Conservation (phyloP, 2,888 invertebrate species). For the Acronicta alni region DNA sequence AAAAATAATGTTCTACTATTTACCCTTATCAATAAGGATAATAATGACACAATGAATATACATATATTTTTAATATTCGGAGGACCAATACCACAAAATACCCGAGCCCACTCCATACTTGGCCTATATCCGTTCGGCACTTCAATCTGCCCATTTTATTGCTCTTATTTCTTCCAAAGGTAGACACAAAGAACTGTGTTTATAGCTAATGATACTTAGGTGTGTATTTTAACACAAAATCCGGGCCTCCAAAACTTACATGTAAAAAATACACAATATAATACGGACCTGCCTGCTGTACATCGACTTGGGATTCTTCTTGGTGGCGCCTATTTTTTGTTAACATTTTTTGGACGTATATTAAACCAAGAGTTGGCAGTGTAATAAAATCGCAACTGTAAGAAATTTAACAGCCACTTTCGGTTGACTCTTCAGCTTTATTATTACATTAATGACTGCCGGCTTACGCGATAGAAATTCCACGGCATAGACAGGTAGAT, state of each 20-base stretch:
- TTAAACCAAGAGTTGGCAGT: conserved; percentile 79
- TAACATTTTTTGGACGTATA: conserved; percentile 81
- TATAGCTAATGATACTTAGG: conserved; percentile 89
- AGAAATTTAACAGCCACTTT: conserved; percentile 83
- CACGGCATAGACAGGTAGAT: neutral
- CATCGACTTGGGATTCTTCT: conserved; percentile 70
- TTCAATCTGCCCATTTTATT: conserved; percentile 83
- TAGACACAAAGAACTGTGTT: conserved; percentile 87
- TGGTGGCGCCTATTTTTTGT: conserved; percentile 88
- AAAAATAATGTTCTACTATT: neutral
- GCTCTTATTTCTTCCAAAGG: conserved; percentile 83
- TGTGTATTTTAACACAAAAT: conserved; percentile 89
- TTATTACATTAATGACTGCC: conserved; percentile 63
- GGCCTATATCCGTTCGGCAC: conserved; percentile 69
- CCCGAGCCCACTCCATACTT: conserved; percentile 69
- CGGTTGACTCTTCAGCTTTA: conserved; percentile 73
- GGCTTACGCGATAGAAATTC: conserved; percentile 40
- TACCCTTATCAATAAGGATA: neutral
- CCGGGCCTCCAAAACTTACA: conserved; percentile 78
- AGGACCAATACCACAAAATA: neutral
- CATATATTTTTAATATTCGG: neutral
- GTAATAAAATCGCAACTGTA: conserved; percentile 86
- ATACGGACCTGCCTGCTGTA: conserved; percentile 79
- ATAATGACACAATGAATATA: neutral
- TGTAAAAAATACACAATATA: conserved; percentile 83